phyloP scores from a whole-genome alignment of 2,797 vertebrate species.

The Benthosema pterotum region DNA sequence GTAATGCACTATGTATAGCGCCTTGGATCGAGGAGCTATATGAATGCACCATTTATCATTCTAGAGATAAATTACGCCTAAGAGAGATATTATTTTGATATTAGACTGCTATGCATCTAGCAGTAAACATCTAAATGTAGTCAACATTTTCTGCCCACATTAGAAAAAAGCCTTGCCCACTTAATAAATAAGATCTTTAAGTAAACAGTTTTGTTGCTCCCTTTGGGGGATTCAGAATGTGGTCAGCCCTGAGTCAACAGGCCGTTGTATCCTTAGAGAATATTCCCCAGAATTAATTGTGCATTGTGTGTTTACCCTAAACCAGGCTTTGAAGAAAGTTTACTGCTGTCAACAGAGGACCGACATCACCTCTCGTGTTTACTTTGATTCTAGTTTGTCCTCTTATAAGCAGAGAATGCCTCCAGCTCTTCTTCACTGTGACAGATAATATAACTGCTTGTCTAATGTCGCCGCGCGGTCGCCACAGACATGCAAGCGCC shows the following conservation, averaged over 20 bases:
- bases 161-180: too few relatives aligned
- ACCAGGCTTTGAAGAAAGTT: conserved; percentile 26
- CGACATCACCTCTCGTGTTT: conserved; percentile 48
- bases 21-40: too few relatives aligned
- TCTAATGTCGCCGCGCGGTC: background rate
- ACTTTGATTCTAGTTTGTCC: conserved; percentile 65
- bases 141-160: too few relatives aligned
- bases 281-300: conserved; percentile 26
- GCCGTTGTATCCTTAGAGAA: conserved; percentile 57
- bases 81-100: too few relatives aligned
- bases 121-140: too few relatives aligned
- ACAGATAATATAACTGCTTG: background rate
- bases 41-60: too few relatives aligned
- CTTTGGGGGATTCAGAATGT: conserved; percentile 17
- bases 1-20: too few relatives aligned
- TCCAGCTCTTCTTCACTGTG: conserved; percentile 2
- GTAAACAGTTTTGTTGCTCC: conserved; percentile 46
- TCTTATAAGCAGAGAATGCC: conserved; percentile 46
- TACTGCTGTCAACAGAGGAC: conserved; percentile 19
- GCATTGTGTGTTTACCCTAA: conserved; percentile 45
- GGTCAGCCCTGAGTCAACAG: conserved; percentile 53
- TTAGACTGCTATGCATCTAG: too few relatives aligned
- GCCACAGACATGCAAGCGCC: background rate
- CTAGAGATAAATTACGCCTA: background rate
- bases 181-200: background rate